Conservation (phyloP, 1,140 invertebrate species). For the Dolichoris vasculosae region DNA sequence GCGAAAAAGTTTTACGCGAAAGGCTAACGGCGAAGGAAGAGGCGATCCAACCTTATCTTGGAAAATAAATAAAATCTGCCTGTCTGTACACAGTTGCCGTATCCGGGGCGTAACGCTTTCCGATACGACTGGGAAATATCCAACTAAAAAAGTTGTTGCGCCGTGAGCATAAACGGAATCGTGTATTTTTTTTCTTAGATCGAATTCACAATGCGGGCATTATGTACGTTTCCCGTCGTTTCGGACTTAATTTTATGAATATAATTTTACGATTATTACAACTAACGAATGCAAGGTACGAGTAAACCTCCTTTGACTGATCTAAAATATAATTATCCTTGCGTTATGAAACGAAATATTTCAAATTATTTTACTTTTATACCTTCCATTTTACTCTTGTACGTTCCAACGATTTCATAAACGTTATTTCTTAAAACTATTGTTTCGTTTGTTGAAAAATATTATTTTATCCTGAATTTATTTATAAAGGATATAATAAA, state of each 20-base stretch:
- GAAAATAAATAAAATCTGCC: not conserved
- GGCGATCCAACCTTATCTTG: not conserved
- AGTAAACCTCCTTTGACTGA: too few relatives aligned
- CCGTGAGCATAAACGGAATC: not conserved
- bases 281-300: too few relatives aligned
- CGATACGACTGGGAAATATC: not conserved
- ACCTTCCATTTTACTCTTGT: too few relatives aligned
- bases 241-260: not conserved
- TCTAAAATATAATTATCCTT: too few relatives aligned
- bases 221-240: not conserved
- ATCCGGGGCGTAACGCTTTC: not conserved
- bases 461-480: too few relatives aligned
- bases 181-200: not conserved
- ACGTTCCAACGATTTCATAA: too few relatives aligned
- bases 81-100: not conserved
- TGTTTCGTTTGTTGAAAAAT: too few relatives aligned
- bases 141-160: not conserved
- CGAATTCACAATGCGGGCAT: not conserved
- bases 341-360: too few relatives aligned
- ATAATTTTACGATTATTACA: not conserved
- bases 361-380: too few relatives aligned
- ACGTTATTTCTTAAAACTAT: too few relatives aligned
- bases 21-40: not conserved
- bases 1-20: not conserved
- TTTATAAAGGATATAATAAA: too few relatives aligned